Base-by-base conservation (phyloP, 2,888 invertebrate species). In the Deilephila porcellus region DNA sequence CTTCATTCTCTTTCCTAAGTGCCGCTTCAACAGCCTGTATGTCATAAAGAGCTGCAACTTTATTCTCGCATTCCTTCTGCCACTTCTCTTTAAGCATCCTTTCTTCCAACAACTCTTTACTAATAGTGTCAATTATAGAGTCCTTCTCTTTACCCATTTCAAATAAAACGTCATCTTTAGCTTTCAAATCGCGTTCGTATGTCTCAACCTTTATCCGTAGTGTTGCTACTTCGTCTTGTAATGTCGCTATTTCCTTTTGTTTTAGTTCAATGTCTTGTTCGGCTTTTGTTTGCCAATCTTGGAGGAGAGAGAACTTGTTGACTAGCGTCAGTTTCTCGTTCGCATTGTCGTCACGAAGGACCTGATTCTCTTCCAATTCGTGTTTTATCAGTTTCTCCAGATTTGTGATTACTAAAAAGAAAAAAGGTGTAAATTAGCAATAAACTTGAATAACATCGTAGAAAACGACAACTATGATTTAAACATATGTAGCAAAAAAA, bases 1-100 rank as follows among this genome's bases (percentile, higher is more conserved):
- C 86, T 73, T 90, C 89, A 70, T 92, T 90, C 78, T 91, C 90
- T 64, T 83, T 90, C 77, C 79, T 88, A 71, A 91, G 78, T 14
- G 83, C 78, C 81, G 84, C 73, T 59, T 85, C 82, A 63, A 87
- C 74, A 72, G 80, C 83, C 60, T 82, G 80, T 74, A 78, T 77
- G 34, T 81, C 83, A 56, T 74, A 71, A 29, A 88, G 79, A 60
- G 78, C 78, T 2, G 73, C 73, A 29, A 80, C 79, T 74, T 83
- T 85, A 8, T 74, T 60, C 71, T 84, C 79, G 14, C 88, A 75
- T 64, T 87, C 83, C 53, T 81, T 82, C 71, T 67, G 67, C 67
- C 67, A 67, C 29, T 67, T 67, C 52, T 87, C 87, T 71, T 81
- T 85, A 17, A 75, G 70, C 20, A 76, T 74, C 74, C 85, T 90